Percentiles rank a stretch among this genome's conserved stretches.
These are phyloP conservation scores for Phaonia tiefii DNA, from an alignment of 2,888 invertebrate genomes.

Conservation along the genomic window DNA sequence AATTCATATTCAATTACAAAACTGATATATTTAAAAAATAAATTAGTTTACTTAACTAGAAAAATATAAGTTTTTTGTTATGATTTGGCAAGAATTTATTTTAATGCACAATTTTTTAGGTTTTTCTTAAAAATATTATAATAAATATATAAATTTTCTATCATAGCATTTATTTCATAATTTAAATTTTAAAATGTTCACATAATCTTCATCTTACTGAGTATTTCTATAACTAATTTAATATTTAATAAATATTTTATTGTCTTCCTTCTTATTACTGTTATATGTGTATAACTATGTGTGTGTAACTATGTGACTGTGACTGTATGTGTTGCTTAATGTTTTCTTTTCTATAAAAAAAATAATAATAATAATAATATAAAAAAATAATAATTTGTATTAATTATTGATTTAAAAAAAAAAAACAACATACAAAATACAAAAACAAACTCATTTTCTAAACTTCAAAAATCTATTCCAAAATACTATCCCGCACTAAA, in stretches of 20 bases:
- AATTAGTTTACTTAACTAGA: too few species aligned
- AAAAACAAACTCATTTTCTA: conserved; percentile 52
- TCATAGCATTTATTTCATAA: not conserved
- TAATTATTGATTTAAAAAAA: not conserved
- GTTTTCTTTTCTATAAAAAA: conserved; percentile 47
- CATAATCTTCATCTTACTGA: not conserved
- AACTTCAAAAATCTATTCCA: not conserved
- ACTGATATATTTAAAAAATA: too few species aligned
- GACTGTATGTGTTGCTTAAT: conserved; percentile 53
- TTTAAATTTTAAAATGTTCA: not conserved
- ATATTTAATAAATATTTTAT: conserved; percentile 59
- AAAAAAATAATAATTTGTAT: not conserved
- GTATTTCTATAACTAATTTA: conserved; percentile 33
- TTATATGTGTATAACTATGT: conserved; percentile 39
- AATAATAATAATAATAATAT: conserved; percentile 34
- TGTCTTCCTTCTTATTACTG: conserved; percentile 59
- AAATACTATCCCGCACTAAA: conserved; percentile 7
- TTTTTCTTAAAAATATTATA: too few species aligned
- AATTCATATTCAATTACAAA: too few species aligned
- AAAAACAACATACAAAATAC: conserved; percentile 27
- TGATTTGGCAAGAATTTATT: too few species aligned
- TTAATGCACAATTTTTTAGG: too few species aligned
- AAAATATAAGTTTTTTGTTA: too few species aligned
- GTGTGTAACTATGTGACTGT: conserved; percentile 53
- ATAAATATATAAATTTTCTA: too few species aligned